Evolutionary conservation across 2,797 vertebrate species (phyloP), one percentile per base, ranked within the genome.

Genomic region (Pangasius macronema): DNA sequence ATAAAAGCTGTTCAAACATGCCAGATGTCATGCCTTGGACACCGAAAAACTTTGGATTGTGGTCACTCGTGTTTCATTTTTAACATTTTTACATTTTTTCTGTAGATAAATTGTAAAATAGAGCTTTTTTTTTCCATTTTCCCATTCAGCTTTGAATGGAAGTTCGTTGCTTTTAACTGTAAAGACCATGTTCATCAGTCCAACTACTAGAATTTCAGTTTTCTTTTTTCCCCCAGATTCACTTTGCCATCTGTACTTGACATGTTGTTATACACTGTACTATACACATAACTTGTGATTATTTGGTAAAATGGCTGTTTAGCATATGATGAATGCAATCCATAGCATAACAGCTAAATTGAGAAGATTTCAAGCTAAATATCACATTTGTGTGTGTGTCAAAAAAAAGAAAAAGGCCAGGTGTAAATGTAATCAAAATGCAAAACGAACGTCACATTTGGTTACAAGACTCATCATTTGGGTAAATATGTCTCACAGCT

Each of bases 401-500:
- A 59, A 33, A 77, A 53, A 51, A 33, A 33, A 36, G 3, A 36
- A n/a, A 13, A 27, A 46, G 5, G 61, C 9, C 57, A 49, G 57
- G 3, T 63, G 14, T 65, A n/a, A 82, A 82, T 82, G 16, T 30
- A 49, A 49, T 4, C 2, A 9, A 59, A 80, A 27, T 36, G 76
- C 57, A 24, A 36, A 57, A 24, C 57, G 18, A 80, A 59, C 2
- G 20, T 59, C 22, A 39, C 5, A 1, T 65, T 63, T 82, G 39
- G 24, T 82, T 82, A 46, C 5, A 46, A 65, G 61, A 24, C 16
- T 67, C 2, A 51, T 65, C 61, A 20, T 65, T 49, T 49, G 11
- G 33, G 55, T 30, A 65, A 22, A 49, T 53, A n/a, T 85, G 16
- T 79, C 59, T 76, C 83, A 70, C 92, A 99, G 98, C 95, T 99